A percentile compares a stretch with the other conserved stretches of the same genome.
Conservation (phyloP, 2,113 vertebrate species). For the Litocranius walleri region DNA sequence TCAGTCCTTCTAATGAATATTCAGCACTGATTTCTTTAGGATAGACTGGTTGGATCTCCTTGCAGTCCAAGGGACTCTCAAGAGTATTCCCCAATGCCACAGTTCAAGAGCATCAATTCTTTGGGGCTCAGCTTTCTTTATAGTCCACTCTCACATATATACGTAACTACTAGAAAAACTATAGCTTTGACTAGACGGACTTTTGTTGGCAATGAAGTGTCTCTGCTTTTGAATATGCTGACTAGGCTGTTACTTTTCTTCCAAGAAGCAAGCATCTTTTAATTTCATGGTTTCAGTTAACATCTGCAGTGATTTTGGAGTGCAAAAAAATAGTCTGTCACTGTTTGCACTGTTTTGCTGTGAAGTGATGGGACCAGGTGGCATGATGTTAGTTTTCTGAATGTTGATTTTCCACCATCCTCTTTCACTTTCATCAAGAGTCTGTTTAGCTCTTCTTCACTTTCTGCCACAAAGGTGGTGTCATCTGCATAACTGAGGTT, state of each 20-base stretch:
- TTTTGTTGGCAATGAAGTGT: background rate
- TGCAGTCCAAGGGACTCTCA: background rate
- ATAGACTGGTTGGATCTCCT: background rate
- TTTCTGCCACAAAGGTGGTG: background rate
- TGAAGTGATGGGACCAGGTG: background rate
- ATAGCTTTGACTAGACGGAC: background rate
- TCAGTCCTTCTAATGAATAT: background rate
- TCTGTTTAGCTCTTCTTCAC: background rate
- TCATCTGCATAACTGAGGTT: background rate
- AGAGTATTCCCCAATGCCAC: background rate
- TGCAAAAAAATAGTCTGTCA: background rate
- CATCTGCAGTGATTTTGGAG: background rate
- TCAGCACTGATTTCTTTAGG: background rate
- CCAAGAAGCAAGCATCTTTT: background rate
- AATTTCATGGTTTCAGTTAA: background rate
- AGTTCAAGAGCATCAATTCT: background rate
- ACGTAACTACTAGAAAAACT: background rate
- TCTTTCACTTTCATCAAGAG: background rate
- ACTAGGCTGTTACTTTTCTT: background rate
- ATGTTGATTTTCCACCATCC: background rate
- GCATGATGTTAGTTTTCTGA: background rate
- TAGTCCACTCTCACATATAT: background rate
- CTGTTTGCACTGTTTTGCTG: fast-evolving
- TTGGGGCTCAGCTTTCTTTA: background rate
- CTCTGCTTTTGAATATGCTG: background rate